Conservation (phyloP, 2,888 invertebrate genomes). For the Temnothorax rugatulus region DNA sequence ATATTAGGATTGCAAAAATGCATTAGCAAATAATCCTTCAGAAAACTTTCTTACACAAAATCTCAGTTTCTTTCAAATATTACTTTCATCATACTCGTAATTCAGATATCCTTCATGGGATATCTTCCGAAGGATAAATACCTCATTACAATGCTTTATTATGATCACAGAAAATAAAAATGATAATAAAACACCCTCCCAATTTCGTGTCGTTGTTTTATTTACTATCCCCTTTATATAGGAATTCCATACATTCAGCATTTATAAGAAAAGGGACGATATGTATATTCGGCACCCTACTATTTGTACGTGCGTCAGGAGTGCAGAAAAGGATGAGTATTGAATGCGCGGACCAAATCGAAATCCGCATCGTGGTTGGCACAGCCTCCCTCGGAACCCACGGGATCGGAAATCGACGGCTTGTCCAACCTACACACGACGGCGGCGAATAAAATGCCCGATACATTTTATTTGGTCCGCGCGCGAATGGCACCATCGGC, state of each 20-base stretch:
- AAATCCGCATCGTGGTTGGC: constrained; percentile 22
- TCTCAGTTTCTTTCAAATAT: neutral
- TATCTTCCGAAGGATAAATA: neutral
- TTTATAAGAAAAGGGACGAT: constrained; percentile 17
- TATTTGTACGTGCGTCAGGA: constrained; percentile 14
- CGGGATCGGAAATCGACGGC: constrained; percentile 49
- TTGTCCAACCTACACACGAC: constrained; percentile 68
- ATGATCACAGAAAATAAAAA: neutral
- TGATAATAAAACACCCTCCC: neutral
- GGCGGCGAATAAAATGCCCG: constrained; percentile 80
- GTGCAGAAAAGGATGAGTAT: constrained; percentile 25
- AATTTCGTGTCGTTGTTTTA: constrained; percentile 20
- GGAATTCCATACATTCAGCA: constrained; percentile 29
- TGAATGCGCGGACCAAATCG: constrained; percentile 47
- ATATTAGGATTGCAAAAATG: neutral
- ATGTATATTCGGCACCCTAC: constrained; percentile 22
- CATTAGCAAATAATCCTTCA: neutral
- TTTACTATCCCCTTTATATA: neutral
- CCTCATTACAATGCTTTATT: neutral
- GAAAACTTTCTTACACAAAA: neutral
- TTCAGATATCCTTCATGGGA: neutral
- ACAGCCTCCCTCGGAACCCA: constrained; percentile 16
- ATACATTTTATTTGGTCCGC: constrained; percentile 83
- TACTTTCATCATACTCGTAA: neutral
- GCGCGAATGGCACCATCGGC: constrained; percentile 76